Conservation (phyloP, 2,888 invertebrate species). For the Catocala fraxini region DNA sequence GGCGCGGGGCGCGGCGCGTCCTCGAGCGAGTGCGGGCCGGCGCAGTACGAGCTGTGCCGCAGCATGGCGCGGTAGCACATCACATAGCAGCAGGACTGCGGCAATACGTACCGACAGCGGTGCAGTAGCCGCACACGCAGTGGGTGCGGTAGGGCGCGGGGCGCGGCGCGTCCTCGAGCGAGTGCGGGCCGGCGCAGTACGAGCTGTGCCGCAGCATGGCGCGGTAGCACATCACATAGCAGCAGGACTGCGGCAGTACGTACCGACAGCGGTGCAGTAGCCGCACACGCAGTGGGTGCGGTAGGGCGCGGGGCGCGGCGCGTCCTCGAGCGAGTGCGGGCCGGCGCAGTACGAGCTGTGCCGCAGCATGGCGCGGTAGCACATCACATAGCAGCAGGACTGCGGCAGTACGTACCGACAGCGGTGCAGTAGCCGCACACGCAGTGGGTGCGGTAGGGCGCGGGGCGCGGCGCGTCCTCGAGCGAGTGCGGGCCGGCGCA, state of each 20-base stretch:
- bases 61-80: constrained; percentile 94
- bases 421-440: constrained; percentile 86
- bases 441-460: constrained; percentile 91
- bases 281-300: constrained; percentile 93
- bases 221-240: constrained; percentile 89
- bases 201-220: constrained; percentile 92
- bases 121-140: constrained; percentile 89
- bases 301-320: constrained; percentile 87
- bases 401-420: constrained; percentile 26
- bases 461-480: constrained; percentile 84
- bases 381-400: constrained; percentile 76
- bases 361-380: constrained; percentile 93
- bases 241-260: neutral
- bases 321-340: constrained; percentile 89
- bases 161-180: constrained; percentile 84
- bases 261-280: constrained; percentile 53
- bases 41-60: constrained; percentile 90
- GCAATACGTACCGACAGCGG: constrained; percentile 37
- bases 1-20: constrained; percentile 87
- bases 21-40: constrained; percentile 90
- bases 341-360: constrained; percentile 91
- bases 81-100: too few relatives aligned
- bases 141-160: constrained; percentile 89
- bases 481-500: constrained; percentile 91
- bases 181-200: constrained; percentile 91